Evolutionary conservation across 1,140 invertebrate species (phyloP), one percentile per base, ranked within the genome.

Genomic region (Drosophila sechellia): DNA sequence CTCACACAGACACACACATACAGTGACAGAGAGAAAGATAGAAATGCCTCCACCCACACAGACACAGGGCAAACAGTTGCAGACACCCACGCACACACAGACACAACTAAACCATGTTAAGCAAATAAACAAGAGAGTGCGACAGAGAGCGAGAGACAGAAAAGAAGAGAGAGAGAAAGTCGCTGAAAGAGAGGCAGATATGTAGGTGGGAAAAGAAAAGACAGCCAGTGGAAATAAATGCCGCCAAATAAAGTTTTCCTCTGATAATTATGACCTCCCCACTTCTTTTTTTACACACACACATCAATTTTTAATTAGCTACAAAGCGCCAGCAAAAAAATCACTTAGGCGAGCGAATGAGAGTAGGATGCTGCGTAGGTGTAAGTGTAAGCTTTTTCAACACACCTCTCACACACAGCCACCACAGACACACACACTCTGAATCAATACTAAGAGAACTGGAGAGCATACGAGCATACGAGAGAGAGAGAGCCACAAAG

Each of bases 251-350:
- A 87, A 87, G 79, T 89, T 83, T 83, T 83, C 27, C 57, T 75
- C 53, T 76, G 63, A 89, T 87, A 87, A 87, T 87, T 89, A 89
- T 77, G 79, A 89, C 46, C 37, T 10, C 6, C 54, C 40, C 20
- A 13, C 34, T 31, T n/a, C 27, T 31, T 43, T 20, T 12, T 25
- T 31, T 11, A 64, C 83, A 76, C 49, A 22, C 17, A 64, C 83
- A 76, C 75, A 83, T 22, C 75, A 86, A 86, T 65, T 86, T 86
- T 87, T 87, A 87, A 87, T 87, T 87, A 87, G 83, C 83, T 89
- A 77, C 83, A 84, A 87, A 80, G 79, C 83, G 79, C 79, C 83
- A 87, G 79, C 71, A 45, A 77, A 76, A 81, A 79, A 81, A 86
- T 79, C 77, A 77, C 76, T 70, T 74, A 71, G 69, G 59, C 31